A percentile compares a stretch with the other conserved stretches of the same genome.
Evolutionary conservation across 2,113 vertebrate genomes (phyloP).

Genomic region (Chroicocephalus ridibundus): DNA sequence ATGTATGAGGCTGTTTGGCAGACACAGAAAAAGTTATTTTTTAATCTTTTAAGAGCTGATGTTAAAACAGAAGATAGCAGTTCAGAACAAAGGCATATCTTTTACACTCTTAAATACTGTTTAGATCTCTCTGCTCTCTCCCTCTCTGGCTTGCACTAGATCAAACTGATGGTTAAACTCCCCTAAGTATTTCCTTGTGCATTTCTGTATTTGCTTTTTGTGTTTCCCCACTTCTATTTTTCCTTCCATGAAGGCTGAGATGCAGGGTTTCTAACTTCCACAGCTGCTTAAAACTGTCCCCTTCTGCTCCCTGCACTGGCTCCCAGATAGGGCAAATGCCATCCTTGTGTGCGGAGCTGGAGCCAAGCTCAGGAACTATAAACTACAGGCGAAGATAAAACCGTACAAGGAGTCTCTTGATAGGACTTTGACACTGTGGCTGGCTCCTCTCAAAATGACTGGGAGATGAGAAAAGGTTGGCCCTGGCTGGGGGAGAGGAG

Average conservation of each 20-base stretch:
- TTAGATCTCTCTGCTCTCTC: not conserved
- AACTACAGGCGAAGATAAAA: not conserved
- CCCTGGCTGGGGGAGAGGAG: not conserved
- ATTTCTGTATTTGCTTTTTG: not conserved
- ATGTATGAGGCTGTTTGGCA: not conserved
- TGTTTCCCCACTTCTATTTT: not conserved
- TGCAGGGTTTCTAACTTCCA: not conserved
- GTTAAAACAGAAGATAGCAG: not conserved
- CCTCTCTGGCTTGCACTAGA: not conserved
- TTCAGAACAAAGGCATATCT: not conserved
- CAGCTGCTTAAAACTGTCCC: not conserved
- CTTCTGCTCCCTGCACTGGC: not conserved
- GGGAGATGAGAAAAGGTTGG: conserved; percentile 7
- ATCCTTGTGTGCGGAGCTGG: not conserved
- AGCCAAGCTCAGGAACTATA: not conserved
- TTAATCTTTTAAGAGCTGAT: not conserved
- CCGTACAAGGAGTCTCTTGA: not conserved
- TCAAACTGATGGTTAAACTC: not conserved
- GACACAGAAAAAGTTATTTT: not conserved
- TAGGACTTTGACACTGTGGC: not conserved
- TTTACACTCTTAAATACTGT: not conserved
- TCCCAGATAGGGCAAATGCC: not conserved
- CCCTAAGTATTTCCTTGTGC: not conserved
- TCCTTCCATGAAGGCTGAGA: not conserved
- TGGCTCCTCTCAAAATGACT: conserved; percentile 17